phyloP scores from a whole-genome alignment of 2,113 vertebrate species.

The Odobenus rosmarus region DNA sequence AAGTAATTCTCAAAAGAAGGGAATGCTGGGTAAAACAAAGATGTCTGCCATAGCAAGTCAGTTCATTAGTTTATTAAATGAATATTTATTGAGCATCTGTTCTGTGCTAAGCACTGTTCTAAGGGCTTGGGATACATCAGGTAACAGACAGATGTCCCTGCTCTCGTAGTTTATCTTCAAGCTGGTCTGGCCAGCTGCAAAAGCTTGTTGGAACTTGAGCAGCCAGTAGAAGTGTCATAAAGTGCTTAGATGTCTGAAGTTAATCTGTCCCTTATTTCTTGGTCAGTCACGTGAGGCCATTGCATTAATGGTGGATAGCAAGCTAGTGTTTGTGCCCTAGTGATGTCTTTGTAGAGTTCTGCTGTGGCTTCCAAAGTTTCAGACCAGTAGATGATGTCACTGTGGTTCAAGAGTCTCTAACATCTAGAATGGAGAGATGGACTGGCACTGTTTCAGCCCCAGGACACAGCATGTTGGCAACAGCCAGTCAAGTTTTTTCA shows the following conservation, averaged over 20 bases:
- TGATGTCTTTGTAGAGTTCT: neutral
- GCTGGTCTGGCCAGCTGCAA: neutral
- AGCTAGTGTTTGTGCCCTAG: neutral
- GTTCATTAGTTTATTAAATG: neutral
- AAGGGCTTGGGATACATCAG: neutral
- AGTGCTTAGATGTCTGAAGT: neutral
- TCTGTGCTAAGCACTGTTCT: neutral
- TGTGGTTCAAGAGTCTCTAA: neutral
- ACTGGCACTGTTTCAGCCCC: neutral
- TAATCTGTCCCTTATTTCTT: neutral
- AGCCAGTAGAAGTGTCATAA: neutral
- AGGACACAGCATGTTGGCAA: neutral
- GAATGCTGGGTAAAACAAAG: neutral
- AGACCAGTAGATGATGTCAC: neutral
- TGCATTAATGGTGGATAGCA: neutral
- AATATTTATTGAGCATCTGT: neutral
- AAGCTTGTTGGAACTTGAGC: neutral
- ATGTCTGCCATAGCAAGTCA: neutral
- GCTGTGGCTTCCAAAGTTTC: neutral
- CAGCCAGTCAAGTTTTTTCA: neutral
- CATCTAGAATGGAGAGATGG: neutral
- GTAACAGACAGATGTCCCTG: neutral
- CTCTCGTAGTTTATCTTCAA: neutral
- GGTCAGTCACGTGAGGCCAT: neutral
- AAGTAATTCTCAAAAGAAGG: neutral